phyloP scores from a whole-genome alignment of 2,113 vertebrate genomes.

The Spea bombifrons region DNA sequence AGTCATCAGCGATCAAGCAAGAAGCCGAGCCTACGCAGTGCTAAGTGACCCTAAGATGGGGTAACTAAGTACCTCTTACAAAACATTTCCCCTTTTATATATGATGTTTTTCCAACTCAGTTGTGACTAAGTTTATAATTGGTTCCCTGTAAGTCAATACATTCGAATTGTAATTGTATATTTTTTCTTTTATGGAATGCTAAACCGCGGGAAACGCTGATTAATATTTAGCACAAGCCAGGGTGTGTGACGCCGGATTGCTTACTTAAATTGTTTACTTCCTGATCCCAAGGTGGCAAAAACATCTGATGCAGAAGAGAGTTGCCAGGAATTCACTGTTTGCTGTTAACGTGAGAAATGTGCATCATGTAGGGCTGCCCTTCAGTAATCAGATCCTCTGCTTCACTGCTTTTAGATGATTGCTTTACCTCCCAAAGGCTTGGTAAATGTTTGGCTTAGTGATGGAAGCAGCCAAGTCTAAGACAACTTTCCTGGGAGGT shows the following conservation, averaged over 20 bases:
- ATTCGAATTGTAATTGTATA: neutral
- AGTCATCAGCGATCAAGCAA: too few species aligned
- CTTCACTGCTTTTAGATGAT: slow-evolving; percentile 31
- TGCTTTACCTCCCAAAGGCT: slow-evolving; percentile 4
- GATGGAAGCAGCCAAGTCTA: slow-evolving; percentile 6
- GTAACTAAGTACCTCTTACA: too few species aligned
- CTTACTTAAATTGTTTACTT: too few species aligned
- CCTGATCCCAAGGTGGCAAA: slow-evolving; percentile 20
- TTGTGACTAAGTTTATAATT: neutral
- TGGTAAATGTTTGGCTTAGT: slow-evolving; percentile 39
- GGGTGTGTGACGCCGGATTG: too few species aligned
- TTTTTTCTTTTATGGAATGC: neutral
- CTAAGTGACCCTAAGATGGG: too few species aligned
- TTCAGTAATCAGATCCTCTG: slow-evolving; percentile 10
- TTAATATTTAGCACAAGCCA: slow-evolving; percentile 23
- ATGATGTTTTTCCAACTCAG: neutral
- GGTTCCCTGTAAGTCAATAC: neutral
- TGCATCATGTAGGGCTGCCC: neutral
- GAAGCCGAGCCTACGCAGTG: too few species aligned
- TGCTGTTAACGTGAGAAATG: slow-evolving; percentile 20
- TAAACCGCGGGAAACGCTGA: slow-evolving; percentile 3
- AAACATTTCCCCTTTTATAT: neutral
- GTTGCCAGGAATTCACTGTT: slow-evolving; percentile 15
- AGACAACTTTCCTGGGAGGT: slow-evolving; percentile 14
- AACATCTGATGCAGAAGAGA: slow-evolving; percentile 10